Percentiles rank a stretch among this genome's conserved stretches.
These are phyloP conservation scores for Caenorhabditis zanzibari DNA, from an alignment of 2,888 invertebrate species.

Conservation along the genomic window DNA sequence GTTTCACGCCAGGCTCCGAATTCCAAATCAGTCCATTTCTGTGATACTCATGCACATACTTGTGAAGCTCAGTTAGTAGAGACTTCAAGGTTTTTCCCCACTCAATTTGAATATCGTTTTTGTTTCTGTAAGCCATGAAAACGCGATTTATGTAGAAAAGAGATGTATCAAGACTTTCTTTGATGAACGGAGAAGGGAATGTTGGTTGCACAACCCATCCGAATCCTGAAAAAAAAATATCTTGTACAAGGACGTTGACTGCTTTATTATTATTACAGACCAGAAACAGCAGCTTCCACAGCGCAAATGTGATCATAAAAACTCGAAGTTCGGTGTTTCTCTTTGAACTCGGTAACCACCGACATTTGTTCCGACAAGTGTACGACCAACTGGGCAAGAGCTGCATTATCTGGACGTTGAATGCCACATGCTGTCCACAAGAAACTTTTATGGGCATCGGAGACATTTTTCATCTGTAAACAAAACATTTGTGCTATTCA, in stretches of 20 bases:
- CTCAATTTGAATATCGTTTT: conserved; percentile 90
- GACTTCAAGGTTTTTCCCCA: conserved; percentile 96
- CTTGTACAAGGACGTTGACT: no score
- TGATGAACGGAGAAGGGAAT: conserved; percentile 96
- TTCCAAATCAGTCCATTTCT: conserved; percentile 98
- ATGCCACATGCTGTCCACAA: conserved; percentile 28
- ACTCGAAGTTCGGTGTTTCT: conserved; percentile 91
- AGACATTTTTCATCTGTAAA: conserved; percentile 1
- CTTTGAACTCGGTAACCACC: conserved; percentile 87
- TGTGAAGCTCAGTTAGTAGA: conserved; percentile 91
- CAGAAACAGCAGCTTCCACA: conserved; percentile 92
- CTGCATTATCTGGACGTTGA: not conserved
- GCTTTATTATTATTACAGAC: no score
- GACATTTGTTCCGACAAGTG: not conserved
- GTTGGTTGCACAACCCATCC: conserved; percentile 88
- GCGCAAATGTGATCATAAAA: conserved; percentile 96
- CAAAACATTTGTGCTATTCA: not conserved
- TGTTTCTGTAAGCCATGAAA: conserved; percentile 82
- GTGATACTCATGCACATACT: conserved; percentile 94
- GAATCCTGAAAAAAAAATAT: conserved; percentile 91
- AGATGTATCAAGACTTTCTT: conserved; percentile 98
- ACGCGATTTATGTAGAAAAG: conserved; percentile 90
- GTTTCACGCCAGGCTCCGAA: conserved; percentile 79
- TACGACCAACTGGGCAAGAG: not conserved
- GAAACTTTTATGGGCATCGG: conserved; percentile 5